A percentile compares a stretch with the other conserved stretches of the same genome.
These are phyloP conservation scores for Cantharis lateralis DNA, from an alignment of 2,888 invertebrate genomes.

Conservation along the genomic window DNA sequence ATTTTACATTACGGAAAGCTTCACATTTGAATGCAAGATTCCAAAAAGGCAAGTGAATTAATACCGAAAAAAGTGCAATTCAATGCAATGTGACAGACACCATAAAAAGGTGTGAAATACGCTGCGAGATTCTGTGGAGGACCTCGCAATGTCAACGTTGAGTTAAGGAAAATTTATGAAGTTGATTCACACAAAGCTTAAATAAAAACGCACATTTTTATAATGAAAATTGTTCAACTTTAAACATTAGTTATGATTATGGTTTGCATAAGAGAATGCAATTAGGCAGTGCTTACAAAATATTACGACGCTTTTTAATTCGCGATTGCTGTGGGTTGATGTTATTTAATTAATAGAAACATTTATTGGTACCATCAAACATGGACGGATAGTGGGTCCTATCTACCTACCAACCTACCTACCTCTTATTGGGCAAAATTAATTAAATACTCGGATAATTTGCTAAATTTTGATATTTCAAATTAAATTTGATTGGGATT, in stretches of 20 bases:
- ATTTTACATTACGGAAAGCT: not conserved
- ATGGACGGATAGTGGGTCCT: too few species aligned
- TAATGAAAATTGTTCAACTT: slow-evolving; percentile 12
- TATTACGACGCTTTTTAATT: not conserved
- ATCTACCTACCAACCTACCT: too few species aligned
- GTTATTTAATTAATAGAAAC: not conserved
- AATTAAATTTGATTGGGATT: not conserved
- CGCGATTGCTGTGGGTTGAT: not conserved
- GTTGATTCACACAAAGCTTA: slow-evolving; percentile 40
- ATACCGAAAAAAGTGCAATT: slow-evolving; percentile 28
- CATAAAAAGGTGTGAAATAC: slow-evolving; percentile 32
- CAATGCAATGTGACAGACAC: slow-evolving; percentile 29
- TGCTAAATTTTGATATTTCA: not conserved
- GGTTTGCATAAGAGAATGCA: not conserved
- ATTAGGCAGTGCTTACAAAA: not conserved
- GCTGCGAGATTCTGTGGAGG: slow-evolving; percentile 26
- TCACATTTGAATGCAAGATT: not conserved
- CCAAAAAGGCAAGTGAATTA: slow-evolving; percentile 13
- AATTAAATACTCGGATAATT: not conserved
- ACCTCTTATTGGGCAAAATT: not conserved
- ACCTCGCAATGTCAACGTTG: slow-evolving; percentile 32
- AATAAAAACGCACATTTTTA: slow-evolving; percentile 35
- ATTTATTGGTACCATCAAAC: too few species aligned
- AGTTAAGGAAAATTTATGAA: slow-evolving; percentile 43
- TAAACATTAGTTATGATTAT: not conserved